Conservation (phyloP, 2,113 vertebrate species). For the Gymnocephalus cernua region DNA sequence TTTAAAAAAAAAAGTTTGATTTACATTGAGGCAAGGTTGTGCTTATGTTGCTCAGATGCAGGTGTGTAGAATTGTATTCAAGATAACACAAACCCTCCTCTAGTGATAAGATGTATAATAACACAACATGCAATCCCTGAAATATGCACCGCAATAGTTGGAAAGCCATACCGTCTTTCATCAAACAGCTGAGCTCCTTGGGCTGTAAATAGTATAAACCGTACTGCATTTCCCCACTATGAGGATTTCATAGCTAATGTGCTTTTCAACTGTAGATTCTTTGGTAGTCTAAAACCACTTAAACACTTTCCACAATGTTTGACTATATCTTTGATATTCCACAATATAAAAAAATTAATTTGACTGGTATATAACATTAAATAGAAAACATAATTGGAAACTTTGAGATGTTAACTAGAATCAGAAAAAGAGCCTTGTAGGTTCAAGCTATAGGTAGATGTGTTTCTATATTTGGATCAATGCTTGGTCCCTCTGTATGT, state of each 20-base stretch:
- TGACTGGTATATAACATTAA: background rate
- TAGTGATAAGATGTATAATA: background rate
- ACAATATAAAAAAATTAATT: too few species aligned
- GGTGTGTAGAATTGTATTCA: background rate
- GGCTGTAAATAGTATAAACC: constrained; percentile 41
- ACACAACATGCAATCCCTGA: constrained; percentile 27
- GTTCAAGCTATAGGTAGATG: background rate
- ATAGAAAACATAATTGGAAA: background rate
- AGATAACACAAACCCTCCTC: background rate
- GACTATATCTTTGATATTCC: background rate
- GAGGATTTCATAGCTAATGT: background rate
- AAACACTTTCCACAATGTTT: background rate
- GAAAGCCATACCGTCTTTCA: constrained; percentile 37
- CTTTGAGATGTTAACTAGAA: background rate
- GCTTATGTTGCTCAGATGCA: background rate
- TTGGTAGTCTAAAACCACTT: constrained; percentile 15
- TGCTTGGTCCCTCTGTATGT: background rate
- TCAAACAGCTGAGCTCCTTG: constrained; percentile 25
- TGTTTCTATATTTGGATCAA: background rate
- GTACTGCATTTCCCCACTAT: constrained; percentile 2
- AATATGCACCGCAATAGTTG: constrained; percentile 42
- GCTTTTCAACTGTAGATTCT: background rate
- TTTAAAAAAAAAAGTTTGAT: constrained; percentile 5
- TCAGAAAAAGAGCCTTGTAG: background rate
- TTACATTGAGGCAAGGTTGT: background rate